phyloP scores from a whole-genome alignment of 2,797 vertebrate species.

The Myoxocephalus aenaeus region DNA sequence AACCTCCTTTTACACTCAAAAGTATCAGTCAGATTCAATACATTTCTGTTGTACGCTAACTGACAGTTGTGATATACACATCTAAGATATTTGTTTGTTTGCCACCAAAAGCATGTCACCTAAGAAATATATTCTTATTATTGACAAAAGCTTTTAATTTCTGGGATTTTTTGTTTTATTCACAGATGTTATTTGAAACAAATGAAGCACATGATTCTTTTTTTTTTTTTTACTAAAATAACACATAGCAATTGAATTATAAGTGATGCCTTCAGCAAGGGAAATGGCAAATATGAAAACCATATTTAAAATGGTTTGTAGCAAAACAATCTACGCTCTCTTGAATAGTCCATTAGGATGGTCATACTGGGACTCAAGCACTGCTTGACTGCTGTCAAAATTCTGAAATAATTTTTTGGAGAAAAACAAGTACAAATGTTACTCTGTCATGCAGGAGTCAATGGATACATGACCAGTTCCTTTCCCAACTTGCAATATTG shows the following conservation, averaged over 20 bases:
- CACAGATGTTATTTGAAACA: constrained; percentile 24
- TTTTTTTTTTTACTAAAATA: constrained; percentile 4
- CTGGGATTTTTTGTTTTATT: constrained; percentile 7
- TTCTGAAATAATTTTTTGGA: background rate
- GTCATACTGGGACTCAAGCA: background rate
- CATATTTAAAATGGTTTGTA: constrained; percentile 4
- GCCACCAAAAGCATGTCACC: constrained; percentile 9
- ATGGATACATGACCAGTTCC: background rate
- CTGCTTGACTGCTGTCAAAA: background rate
- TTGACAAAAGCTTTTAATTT: constrained; percentile 6
- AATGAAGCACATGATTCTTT: constrained; percentile 13
- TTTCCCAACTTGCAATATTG: background rate
- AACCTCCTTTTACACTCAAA: background rate
- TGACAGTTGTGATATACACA: background rate
- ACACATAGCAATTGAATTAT: constrained; percentile 24
- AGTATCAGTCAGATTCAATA: background rate
- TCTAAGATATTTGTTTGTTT: constrained; percentile 15
- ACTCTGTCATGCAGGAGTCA: background rate
- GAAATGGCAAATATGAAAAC: constrained; percentile 4
- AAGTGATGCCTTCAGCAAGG: constrained; percentile 10
- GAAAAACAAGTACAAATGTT: background rate
- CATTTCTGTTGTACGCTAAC: background rate
- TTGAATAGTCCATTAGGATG: constrained; percentile 7
- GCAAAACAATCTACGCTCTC: constrained; percentile 24
- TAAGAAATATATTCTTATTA: constrained; percentile 13